Conservation (phyloP, 1,140 invertebrate genomes). For the Conopomorpha cramerella region DNA sequence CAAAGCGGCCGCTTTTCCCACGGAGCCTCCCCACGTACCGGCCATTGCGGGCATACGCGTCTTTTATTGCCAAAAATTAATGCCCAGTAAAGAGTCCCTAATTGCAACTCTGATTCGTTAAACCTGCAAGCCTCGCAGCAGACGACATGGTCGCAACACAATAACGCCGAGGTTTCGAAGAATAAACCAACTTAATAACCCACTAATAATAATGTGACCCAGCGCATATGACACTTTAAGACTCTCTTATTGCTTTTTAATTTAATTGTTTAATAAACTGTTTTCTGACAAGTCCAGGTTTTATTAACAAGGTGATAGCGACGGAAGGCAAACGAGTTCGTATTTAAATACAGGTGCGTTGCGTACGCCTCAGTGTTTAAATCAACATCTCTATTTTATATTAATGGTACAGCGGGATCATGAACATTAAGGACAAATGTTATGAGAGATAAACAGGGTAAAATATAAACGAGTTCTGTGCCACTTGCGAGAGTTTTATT, state of each 20-base stretch:
- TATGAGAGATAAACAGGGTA: background rate
- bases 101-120: slow-evolving; percentile 34
- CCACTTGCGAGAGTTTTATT: too few relatives aligned
- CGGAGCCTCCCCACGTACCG: slow-evolving; percentile 38
- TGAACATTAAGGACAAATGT: background rate
- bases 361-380: background rate
- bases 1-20: slow-evolving; percentile 55
- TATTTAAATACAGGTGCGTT: background rate
- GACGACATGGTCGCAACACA: slow-evolving; percentile 17
- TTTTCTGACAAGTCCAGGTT: slow-evolving; percentile 9
- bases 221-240: slow-evolving; percentile 14
- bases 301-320: slow-evolving; percentile 22
- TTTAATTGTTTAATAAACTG: slow-evolving; percentile 29
- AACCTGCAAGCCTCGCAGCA: slow-evolving; percentile 18
- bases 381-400: background rate
- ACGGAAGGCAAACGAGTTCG: too few relatives aligned
- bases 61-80: slow-evolving; percentile 61
- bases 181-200: slow-evolving; percentile 24
- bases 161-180: slow-evolving; percentile 21
- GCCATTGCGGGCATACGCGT: slow-evolving; percentile 40
- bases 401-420: background rate
- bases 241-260: slow-evolving; percentile 32
- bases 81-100: slow-evolving; percentile 50
- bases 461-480: background rate
- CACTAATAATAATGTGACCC: slow-evolving; percentile 32